phyloP scores from a whole-genome alignment of 2,888 invertebrate species.

The Apamea sordens region DNA sequence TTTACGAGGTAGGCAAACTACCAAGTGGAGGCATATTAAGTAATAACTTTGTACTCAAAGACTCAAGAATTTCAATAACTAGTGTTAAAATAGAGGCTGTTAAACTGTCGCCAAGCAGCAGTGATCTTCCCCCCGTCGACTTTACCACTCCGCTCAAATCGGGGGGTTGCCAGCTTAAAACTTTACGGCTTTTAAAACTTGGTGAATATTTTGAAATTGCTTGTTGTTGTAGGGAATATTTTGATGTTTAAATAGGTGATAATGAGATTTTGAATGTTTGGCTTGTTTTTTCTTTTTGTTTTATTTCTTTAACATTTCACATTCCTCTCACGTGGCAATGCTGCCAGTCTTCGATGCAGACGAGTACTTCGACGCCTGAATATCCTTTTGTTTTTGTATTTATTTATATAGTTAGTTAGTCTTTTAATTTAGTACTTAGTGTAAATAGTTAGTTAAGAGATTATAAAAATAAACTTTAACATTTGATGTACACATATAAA shows the following conservation, averaged over 20 bases:
- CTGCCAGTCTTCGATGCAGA: no score
- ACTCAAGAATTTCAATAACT: conserved; percentile 64
- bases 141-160: conserved; percentile 48
- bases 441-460: no score
- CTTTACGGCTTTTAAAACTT: conserved; percentile 50
- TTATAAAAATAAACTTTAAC: no score
- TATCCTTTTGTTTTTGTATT: no score
- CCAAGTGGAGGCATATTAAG: conserved; percentile 57
- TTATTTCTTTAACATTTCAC: not conserved
- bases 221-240: conserved; percentile 30
- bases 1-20: conserved; percentile 48
- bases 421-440: no score
- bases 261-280: conserved; percentile 14
- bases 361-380: no score
- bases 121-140: conserved; percentile 28
- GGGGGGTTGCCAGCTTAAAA: conserved; percentile 30
- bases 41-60: conserved; percentile 56
- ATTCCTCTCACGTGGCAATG: no score
- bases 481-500: no score
- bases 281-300: not conserved
- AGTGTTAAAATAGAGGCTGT: conserved; percentile 50
- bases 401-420: no score
- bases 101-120: conserved; percentile 45
- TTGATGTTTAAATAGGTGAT: conserved; percentile 20
- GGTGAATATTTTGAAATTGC: conserved; percentile 48